Evolutionary conservation across 1,140 invertebrate genomes (phyloP), one percentile per base, ranked within the genome.

Genomic region (Conopomorpha cramerella): DNA sequence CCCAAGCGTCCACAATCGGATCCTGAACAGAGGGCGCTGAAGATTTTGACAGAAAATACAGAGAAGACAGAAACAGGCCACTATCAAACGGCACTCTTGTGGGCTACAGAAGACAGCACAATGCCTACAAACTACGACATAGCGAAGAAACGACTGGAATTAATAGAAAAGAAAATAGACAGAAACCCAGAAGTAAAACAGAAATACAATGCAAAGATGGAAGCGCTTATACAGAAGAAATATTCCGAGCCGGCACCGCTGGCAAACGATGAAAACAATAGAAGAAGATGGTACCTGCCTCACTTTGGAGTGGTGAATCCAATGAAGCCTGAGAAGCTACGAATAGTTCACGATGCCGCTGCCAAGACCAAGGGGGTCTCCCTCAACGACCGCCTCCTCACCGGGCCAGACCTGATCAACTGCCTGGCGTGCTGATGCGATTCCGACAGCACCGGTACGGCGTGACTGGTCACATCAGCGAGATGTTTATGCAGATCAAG

Each of bases 321-420:
- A 0, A 34, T 26, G 4, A 52, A 52, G 16, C 38, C 45, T 1
- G 34, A 11, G 0, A 54, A 56, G 25, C 8, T 46, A 2, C 26
- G 50, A 2, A 28, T 49, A 8, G 53, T 56, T 0, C 49, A 45
- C 36, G 53, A 62, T 27, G 49, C 50, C 0, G 49, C 56, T 6
- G 48, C 55, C 0, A 51, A 41, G 25, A 33, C 37, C 0, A 18
- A 39, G 16, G 46, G 51, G 0, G 23, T 42, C 7, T 46, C 37
- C 6, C 30, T 61, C 0, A 61, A 61, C 32, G 34, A 37, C 4
- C 12, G 32, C 6, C 36, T 64, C 2, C 15, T 51, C 3, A 44
- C 34, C 6, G 55, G 57, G 2, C 61, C 54, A 1, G 54, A 55
- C 18, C 14, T 49, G 0, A 19, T 56, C 8, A 36, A 35, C 34